These are phyloP conservation scores for Serinus canaria DNA, from an alignment of 2,113 vertebrate species.

Conservation along the genomic window DNA sequence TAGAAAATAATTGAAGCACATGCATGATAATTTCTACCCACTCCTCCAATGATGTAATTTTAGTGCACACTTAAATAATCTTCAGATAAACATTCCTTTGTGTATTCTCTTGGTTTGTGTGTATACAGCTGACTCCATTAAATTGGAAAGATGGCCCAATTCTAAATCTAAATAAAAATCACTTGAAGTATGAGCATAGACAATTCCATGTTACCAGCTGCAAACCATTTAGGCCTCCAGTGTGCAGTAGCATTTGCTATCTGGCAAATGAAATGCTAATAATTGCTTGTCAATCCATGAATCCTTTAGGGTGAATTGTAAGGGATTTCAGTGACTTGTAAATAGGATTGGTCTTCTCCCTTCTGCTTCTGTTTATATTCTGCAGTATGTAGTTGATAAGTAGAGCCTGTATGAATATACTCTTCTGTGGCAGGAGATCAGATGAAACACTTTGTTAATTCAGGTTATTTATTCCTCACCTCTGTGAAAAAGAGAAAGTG, in stretches of 20 bases:
- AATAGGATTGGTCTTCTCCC: neutral
- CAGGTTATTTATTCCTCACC: neutral
- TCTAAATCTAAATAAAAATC: neutral
- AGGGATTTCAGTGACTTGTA: constrained; percentile 9
- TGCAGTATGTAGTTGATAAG: neutral
- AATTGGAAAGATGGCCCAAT: neutral
- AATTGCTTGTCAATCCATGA: constrained; percentile 1
- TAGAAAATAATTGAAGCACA: neutral
- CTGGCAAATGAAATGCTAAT: neutral
- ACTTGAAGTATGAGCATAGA: neutral
- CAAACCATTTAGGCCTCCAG: neutral
- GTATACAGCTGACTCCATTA: neutral
- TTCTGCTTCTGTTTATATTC: constrained; percentile 11
- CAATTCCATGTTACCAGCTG: neutral
- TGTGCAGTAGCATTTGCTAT: neutral
- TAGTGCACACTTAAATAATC: neutral
- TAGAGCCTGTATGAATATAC: neutral
- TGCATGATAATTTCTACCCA: neutral
- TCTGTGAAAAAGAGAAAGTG: neutral
- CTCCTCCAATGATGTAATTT: neutral
- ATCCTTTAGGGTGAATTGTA: neutral
- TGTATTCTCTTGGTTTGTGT: neutral
- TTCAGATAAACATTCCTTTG: neutral
- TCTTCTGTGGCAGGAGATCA: neutral
- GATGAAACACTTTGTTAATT: neutral